Evolutionary conservation across 2,113 vertebrate genomes (phyloP).

Genomic region (Glareola pratincola): DNA sequence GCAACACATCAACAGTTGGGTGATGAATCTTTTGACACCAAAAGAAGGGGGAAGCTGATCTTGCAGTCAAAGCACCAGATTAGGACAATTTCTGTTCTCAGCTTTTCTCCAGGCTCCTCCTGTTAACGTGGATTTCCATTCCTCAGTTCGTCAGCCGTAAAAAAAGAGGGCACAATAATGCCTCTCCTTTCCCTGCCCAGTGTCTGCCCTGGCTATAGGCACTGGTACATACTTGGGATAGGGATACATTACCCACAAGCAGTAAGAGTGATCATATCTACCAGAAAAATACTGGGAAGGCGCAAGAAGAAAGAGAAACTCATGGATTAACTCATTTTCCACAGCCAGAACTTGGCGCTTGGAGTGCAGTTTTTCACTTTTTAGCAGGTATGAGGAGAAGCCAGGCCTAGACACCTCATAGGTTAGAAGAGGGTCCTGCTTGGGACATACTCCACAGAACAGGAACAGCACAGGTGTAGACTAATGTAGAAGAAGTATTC

Average conservation of each 20-base stretch:
- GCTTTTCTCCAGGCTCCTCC: not conserved
- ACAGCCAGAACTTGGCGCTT: not conserved
- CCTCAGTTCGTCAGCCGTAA: not conserved
- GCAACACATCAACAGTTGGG: not conserved
- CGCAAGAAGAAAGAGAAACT: not conserved
- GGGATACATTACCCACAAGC: not conserved
- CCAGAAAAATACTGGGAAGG: not conserved
- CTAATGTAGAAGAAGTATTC: not conserved
- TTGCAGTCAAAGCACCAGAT: not conserved
- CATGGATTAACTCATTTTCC: not conserved
- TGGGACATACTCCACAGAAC: not conserved
- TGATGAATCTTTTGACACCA: not conserved
- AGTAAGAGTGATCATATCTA: not conserved
- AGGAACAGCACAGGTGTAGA: not conserved
- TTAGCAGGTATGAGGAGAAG: not conserved
- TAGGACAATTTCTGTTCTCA: not conserved
- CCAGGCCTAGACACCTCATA: not conserved
- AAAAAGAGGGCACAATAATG: not conserved
- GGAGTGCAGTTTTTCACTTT: not conserved
- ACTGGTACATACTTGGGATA: not conserved
- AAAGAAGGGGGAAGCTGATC: not conserved
- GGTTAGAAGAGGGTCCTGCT: not conserved
- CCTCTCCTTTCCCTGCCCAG: not conserved
- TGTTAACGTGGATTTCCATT: not conserved
- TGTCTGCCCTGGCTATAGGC: not conserved